Conservation (phyloP, 2,888 invertebrate genomes). For the Odontocolon sp. region DNA sequence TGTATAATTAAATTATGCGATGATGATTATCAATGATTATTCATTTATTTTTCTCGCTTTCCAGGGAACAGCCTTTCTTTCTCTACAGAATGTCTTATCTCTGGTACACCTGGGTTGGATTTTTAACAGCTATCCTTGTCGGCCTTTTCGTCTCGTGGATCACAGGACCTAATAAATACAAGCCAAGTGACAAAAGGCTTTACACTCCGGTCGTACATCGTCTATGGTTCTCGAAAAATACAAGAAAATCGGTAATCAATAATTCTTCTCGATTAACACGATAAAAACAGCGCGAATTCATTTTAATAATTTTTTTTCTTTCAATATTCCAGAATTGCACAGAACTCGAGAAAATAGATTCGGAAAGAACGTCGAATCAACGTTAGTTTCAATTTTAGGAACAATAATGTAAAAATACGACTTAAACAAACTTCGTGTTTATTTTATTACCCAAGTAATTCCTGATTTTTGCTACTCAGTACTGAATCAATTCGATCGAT, state of each 20-base stretch:
- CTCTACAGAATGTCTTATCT: conserved; percentile 89
- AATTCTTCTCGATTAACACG: background rate
- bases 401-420: conserved; percentile 34
- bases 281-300: background rate
- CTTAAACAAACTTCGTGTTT: conserved; percentile 22
- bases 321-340: conserved; percentile 50
- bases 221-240: conserved; percentile 77
- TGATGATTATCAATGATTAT: conserved; percentile 18
- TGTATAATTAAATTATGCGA: conserved; percentile 6
- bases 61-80: conserved; percentile 84
- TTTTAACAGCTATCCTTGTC: conserved; percentile 84
- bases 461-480: background rate
- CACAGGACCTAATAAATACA: conserved; percentile 85
- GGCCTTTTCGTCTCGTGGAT: conserved; percentile 87
- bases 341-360: conserved; percentile 61
- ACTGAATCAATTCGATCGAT: background rate
- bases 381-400: conserved; percentile 39
- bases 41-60: conserved; percentile 23
- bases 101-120: conserved; percentile 90
- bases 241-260: conserved; percentile 50
- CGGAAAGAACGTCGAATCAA: conserved; percentile 52
- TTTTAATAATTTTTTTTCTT: background rate
- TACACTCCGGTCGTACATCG: conserved; percentile 85
- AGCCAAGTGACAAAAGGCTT: conserved; percentile 84
- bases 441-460: background rate